Conservation (phyloP, 1,140 invertebrate species). For the Rhagoletis pomonella region DNA sequence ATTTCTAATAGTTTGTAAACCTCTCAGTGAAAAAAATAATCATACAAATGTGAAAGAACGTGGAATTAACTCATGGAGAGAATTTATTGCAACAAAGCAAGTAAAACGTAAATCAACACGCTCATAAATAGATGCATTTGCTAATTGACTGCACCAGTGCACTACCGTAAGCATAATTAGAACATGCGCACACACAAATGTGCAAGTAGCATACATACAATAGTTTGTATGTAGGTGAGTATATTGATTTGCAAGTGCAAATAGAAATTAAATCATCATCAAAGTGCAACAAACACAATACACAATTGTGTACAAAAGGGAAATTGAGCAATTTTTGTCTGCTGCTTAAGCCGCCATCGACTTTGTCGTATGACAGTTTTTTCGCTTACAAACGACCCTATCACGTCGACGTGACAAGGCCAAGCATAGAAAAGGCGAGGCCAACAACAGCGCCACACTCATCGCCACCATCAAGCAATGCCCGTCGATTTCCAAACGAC, state of each 20-base stretch:
- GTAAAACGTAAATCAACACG: too few species aligned
- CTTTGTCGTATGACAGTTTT: neutral
- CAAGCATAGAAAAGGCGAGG: slow-evolving; percentile 72
- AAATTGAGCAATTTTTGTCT: neutral
- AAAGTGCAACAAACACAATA: neutral
- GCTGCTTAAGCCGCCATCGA: neutral
- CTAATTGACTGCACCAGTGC: too few species aligned
- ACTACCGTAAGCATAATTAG: too few species aligned
- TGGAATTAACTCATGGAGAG: too few species aligned
- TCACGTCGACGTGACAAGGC: slow-evolving; percentile 62
- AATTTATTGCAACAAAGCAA: too few species aligned
- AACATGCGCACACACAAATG: too few species aligned
- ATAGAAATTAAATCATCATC: neutral
- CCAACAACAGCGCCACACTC: slow-evolving; percentile 54
- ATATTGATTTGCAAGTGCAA: neutral
- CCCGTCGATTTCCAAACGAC: neutral
- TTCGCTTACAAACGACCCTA: slow-evolving; percentile 8
- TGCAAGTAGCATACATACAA: too few species aligned
- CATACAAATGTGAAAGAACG: too few species aligned
- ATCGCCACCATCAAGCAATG: neutral
- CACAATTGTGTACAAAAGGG: neutral
- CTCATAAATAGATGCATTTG: too few species aligned
- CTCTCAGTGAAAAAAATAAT: too few species aligned
- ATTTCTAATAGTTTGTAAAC: too few species aligned
- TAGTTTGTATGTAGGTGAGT: too few species aligned